These are phyloP conservation scores for Synanceia verrucosa DNA, from an alignment of 2,797 vertebrate genomes.

Conservation along the genomic window DNA sequence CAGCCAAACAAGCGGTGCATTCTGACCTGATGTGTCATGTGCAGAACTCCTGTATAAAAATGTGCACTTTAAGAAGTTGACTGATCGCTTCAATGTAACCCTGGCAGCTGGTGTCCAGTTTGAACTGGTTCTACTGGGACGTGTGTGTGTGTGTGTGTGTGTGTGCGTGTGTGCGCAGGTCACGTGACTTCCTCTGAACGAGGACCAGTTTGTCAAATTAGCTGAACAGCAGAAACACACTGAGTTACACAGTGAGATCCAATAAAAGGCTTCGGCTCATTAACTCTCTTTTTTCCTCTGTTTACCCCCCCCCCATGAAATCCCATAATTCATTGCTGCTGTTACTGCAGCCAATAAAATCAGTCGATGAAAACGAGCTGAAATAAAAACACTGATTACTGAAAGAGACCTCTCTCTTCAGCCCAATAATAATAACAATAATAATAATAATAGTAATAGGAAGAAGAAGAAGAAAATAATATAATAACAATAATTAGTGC, in stretches of 20 bases:
- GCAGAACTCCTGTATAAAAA: too few species aligned
- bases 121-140: too few species aligned
- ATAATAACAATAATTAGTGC: too few species aligned
- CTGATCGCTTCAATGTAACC: too few species aligned
- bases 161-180: not conserved
- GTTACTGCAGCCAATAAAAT: constrained; percentile 20
- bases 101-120: too few species aligned
- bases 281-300: constrained; percentile 48
- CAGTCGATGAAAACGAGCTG: not conserved
- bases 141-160: not conserved
- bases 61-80: too few species aligned
- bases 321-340: constrained; percentile 55
- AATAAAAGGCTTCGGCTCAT: constrained; percentile 54
- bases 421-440: too few species aligned
- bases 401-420: too few species aligned
- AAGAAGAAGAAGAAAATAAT: too few species aligned
- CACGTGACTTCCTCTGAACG: not conserved
- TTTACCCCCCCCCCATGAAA: constrained; percentile 33
- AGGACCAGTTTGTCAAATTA: constrained; percentile 9
- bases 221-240: constrained; percentile 36
- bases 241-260: constrained; percentile 27
- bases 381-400: not conserved
- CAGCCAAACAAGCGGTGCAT: not conserved
- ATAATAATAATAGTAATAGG: too few species aligned
- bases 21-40: too few species aligned